A percentile compares a stretch with the other conserved stretches of the same genome.
phyloP scores from a whole-genome alignment of 2,888 invertebrate genomes.

The Phortica okadai region DNA sequence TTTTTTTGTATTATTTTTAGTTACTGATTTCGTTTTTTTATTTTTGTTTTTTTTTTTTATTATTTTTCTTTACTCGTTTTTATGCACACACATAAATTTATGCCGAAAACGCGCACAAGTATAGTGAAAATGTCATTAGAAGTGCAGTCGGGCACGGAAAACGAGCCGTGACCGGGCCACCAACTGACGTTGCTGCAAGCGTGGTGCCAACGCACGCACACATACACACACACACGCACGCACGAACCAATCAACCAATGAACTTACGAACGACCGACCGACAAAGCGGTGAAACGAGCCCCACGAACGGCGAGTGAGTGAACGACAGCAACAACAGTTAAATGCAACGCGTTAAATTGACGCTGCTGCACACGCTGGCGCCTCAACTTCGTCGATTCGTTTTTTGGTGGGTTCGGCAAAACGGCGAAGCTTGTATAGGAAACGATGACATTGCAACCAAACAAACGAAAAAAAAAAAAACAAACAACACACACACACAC shows the following conservation, averaged over 20 bases:
- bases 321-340: background rate
- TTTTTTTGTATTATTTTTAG: background rate
- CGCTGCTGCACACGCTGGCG: background rate
- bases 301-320: background rate
- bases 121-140: slow-evolving; percentile 34
- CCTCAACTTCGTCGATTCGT: background rate
- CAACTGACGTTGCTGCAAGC: background rate
- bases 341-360: background rate
- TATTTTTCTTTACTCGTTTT: background rate
- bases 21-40: slow-evolving; percentile 31
- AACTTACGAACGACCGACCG: too few relatives aligned
- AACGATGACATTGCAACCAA: too few relatives aligned
- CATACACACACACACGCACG: background rate
- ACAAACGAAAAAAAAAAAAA: too few relatives aligned
- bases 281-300: too few relatives aligned
- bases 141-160: slow-evolving; percentile 32
- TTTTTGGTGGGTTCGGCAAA: background rate
- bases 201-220: slow-evolving; percentile 7
- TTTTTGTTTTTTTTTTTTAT: slow-evolving; percentile 12
- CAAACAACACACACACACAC: too few relatives aligned
- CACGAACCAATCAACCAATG: too few relatives aligned
- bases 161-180: slow-evolving; percentile 38
- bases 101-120: slow-evolving; percentile 4
- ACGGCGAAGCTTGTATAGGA: background rate
- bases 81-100: background rate